Conservation (phyloP, 2,888 invertebrate species). For the Ophraella communa region DNA sequence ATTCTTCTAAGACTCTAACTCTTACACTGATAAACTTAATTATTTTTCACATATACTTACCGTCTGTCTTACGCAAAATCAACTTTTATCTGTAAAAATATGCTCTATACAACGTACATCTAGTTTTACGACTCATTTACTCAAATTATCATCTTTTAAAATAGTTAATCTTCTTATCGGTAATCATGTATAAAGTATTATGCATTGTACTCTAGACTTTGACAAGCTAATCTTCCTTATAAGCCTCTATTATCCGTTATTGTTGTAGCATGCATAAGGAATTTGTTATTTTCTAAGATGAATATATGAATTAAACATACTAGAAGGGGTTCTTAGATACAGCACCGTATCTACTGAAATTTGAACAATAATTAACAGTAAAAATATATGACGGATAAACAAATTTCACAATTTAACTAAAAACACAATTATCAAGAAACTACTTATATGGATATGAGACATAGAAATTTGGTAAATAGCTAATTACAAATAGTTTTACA, state of each 20-base stretch:
- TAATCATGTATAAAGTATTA: conserved; percentile 32
- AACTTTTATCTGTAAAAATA: neutral
- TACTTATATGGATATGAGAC: no score
- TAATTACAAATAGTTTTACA: no score
- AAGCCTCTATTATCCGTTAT: conserved; percentile 31
- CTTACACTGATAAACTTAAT: no score
- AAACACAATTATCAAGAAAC: no score
- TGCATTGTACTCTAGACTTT: conserved; percentile 34
- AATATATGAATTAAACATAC: conserved; percentile 10
- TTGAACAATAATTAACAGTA: neutral
- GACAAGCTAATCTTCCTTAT: conserved; percentile 35
- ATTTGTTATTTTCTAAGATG: conserved; percentile 10
- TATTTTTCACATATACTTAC: no score
- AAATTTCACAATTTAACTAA: no score
- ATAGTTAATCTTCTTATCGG: conserved; percentile 27
- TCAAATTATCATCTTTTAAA: conserved; percentile 16
- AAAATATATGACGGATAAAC: no score
- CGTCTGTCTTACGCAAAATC: neutral
- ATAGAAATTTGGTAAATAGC: no score
- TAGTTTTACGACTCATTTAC: conserved; percentile 6
- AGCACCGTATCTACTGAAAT: neutral
- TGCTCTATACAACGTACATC: neutral
- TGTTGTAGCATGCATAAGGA: conserved; percentile 16
- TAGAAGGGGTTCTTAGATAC: neutral
- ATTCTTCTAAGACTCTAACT: no score